Evolutionary conservation across 2,888 invertebrate genomes (phyloP).

Genomic region (Drosophila emarginata): DNA sequence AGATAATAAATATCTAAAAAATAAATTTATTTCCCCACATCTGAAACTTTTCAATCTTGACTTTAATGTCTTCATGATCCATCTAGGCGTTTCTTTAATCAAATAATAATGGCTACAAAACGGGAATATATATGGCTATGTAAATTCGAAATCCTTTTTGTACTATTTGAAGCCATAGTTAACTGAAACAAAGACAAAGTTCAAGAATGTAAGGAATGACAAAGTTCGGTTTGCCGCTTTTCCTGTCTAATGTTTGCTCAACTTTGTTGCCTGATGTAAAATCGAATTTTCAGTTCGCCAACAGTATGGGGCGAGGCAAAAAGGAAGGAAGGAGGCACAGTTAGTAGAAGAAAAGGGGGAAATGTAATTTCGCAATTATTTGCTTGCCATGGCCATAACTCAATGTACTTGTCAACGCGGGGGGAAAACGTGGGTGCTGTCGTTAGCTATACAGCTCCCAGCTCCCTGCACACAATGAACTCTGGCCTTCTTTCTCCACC

Average conservation of each 20-base stretch:
- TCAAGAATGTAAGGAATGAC: neutral
- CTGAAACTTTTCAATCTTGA: too few species aligned
- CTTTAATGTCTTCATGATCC: too few species aligned
- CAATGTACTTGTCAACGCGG: constrained; percentile 50
- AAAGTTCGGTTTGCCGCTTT: neutral
- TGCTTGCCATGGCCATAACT: constrained; percentile 73
- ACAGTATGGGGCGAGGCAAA: constrained; percentile 4
- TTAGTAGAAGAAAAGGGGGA: constrained; percentile 27
- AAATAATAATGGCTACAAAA: too few species aligned
- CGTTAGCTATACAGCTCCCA: constrained; percentile 15
- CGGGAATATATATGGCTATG: too few species aligned
- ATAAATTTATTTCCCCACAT: too few species aligned
- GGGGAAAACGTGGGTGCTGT: constrained; percentile 1
- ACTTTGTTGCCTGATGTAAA: constrained; percentile 24
- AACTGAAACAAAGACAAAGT: neutral
- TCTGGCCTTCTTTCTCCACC: constrained; percentile 5
- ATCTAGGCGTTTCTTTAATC: too few species aligned
- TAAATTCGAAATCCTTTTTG: too few species aligned
- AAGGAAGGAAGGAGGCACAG: neutral
- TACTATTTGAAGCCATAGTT: neutral
- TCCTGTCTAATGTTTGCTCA: neutral
- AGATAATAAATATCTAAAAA: too few species aligned
- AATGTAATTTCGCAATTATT: constrained; percentile 75
- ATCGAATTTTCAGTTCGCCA: constrained; percentile 31
- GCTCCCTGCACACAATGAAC: constrained; percentile 9